Conservation (phyloP, 2,113 vertebrate species). For the Pseudonaja textilis region DNA sequence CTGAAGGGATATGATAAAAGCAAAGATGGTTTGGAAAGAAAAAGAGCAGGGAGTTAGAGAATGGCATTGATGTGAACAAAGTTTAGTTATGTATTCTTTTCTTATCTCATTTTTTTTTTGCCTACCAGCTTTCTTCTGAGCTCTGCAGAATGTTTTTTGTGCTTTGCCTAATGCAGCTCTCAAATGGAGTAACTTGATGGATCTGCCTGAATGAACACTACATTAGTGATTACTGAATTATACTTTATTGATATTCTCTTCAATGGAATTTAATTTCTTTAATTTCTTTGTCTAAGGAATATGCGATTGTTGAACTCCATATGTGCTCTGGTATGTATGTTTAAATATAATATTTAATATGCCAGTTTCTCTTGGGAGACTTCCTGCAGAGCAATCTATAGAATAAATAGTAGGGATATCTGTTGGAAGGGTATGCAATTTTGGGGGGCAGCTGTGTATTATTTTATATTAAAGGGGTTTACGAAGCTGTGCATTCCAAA, state of each 20-base stretch:
- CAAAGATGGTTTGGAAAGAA: background rate
- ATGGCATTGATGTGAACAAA: background rate
- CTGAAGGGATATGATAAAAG: background rate
- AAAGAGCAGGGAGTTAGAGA: background rate
- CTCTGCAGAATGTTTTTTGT: background rate
- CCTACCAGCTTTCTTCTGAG: background rate
- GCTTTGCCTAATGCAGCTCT: background rate
- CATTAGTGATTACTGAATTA: background rate
- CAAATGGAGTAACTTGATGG: background rate
- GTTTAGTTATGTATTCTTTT: background rate
- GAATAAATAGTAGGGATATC: background rate
- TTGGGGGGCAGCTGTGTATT: background rate
- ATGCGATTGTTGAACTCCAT: background rate
- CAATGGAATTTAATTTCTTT: background rate
- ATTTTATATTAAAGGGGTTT: background rate
- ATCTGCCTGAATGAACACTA: background rate
- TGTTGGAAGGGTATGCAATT: background rate
- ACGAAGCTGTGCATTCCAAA: background rate
- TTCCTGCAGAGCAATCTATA: background rate
- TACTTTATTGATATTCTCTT: background rate
- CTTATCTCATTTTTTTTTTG: background rate
- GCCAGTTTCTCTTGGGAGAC: background rate
- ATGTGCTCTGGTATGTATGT: background rate
- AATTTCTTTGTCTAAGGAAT: background rate
- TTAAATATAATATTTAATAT: background rate